A percentile compares a stretch with the other conserved stretches of the same genome.
These are phyloP conservation scores for Eulimnadia texana DNA, from an alignment of 1,140 invertebrate species.

Conservation along the genomic window DNA sequence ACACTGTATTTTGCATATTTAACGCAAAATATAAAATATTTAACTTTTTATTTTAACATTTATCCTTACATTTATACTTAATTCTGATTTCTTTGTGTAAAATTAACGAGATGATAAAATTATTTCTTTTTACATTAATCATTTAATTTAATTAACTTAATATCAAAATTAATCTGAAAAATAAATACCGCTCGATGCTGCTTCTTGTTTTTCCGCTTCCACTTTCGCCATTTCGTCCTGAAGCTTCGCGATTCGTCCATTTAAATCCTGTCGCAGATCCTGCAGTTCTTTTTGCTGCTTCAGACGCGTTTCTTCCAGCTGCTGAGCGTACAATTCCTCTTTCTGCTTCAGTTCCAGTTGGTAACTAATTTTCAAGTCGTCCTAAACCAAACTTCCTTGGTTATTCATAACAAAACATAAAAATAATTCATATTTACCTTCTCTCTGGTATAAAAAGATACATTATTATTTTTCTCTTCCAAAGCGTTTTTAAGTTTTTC, in stretches of 20 bases:
- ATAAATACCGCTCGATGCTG: not conserved
- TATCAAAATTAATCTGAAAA: too few species aligned
- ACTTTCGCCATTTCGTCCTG: not conserved
- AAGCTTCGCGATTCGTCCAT: not conserved
- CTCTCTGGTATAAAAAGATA: not conserved
- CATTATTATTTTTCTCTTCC: not conserved
- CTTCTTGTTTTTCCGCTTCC: constrained; percentile 1
- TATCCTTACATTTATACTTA: too few species aligned
- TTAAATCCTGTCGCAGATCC: not conserved
- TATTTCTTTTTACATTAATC: too few species aligned
- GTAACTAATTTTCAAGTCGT: not conserved
- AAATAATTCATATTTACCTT: not conserved
- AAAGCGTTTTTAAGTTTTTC: not conserved
- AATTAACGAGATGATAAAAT: not conserved
- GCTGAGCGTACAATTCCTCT: not conserved
- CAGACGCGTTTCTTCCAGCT: not conserved
- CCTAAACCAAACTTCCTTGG: not conserved
- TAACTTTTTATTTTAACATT: too few species aligned
- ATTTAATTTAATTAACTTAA: too few species aligned
- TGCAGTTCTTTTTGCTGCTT: not conserved
- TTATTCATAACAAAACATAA: too few species aligned
- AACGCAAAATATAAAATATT: too few species aligned
- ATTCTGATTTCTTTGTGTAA: too few species aligned
- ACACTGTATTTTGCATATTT: too few species aligned
- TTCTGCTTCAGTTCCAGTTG: not conserved